phyloP scores from a whole-genome alignment of 2,797 vertebrate species.

The Lacerta agilis region DNA sequence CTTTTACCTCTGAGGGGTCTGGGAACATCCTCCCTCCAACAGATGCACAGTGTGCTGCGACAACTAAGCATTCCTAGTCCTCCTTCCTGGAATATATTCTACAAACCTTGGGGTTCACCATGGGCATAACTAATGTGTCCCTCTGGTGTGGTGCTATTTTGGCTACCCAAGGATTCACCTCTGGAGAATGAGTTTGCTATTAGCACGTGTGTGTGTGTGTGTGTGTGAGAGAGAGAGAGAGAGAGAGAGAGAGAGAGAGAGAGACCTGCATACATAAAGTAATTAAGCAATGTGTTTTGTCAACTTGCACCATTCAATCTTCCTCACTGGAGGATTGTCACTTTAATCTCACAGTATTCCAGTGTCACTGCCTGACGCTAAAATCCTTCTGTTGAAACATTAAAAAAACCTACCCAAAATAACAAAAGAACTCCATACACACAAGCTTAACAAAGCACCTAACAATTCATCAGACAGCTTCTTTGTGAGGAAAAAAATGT shows the following conservation, averaged over 20 bases:
- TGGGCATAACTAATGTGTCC: too few relatives aligned
- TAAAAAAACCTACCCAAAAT: background rate
- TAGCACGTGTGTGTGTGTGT: background rate
- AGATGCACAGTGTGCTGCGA: too few relatives aligned
- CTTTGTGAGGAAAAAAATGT: conserved; percentile 18
- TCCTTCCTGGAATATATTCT: background rate
- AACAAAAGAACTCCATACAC: background rate
- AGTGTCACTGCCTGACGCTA: background rate
- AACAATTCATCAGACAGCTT: conserved; percentile 5
- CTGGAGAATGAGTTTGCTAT: background rate
- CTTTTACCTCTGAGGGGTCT: background rate
- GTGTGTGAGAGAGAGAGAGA: too few relatives aligned
- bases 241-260: too few relatives aligned
- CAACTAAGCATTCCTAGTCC: too few relatives aligned
- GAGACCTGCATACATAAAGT: background rate
- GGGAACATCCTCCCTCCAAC: background rate
- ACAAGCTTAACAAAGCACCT: conserved; percentile 9
- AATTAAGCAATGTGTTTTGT: background rate
- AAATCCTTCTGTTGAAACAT: background rate
- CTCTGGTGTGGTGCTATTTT: background rate
- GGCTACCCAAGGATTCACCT: background rate
- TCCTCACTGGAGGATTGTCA: background rate
- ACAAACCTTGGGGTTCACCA: background rate
- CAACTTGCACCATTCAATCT: background rate
- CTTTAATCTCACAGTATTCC: background rate